Evolutionary conservation across 2,888 invertebrate genomes (phyloP), one percentile per base, ranked within the genome.

Genomic region (Tinea pellionella): DNA sequence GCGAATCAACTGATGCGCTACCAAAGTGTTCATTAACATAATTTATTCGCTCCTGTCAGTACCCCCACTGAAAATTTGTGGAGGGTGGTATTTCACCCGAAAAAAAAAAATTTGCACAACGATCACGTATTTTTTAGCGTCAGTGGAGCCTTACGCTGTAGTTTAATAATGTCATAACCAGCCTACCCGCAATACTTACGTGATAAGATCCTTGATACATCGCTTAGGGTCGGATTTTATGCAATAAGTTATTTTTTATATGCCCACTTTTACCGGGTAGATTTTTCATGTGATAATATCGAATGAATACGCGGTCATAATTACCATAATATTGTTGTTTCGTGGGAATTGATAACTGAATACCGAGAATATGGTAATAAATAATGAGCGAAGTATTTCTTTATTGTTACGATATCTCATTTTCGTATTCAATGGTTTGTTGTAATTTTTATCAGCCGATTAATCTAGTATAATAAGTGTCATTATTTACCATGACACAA

Each of bases 1-100:
- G 57, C 57, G 57, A 57, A 57, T 32, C 32, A 77, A 75, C 77
- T 74, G 78, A 82, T 82, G 83, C 82, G 80, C 84, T 81, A 80
- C 73, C 75, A 77, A 82, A 83, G 74, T 75, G 73, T 79, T 83
- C 82, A 83, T 86, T 87, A 84, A 65, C 84, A 85, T 86, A 86
- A 87, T 84, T 83, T 86, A 86, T 85, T 80, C 83, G 76, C 67
- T 69, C 72, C 82, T 81, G 84, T 85, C 86, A 85, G 82, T 79
- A 66, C 77, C 76, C n/a, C 80, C 74, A 73, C 79, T 80, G 78
- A 83, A 84, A n/a, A 85, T 82, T 83, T 80, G 80, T 78, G 78
- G 80, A 74, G 72, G 77, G 72, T 74, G 78, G 78, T 78, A 83
- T 84, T 82, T 77, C 80, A 72, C 77, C 68, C 65, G 69, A 65